Evolutionary conservation across 2,113 vertebrate genomes (phyloP).

Genomic region (Eulacestoma nigropectus): DNA sequence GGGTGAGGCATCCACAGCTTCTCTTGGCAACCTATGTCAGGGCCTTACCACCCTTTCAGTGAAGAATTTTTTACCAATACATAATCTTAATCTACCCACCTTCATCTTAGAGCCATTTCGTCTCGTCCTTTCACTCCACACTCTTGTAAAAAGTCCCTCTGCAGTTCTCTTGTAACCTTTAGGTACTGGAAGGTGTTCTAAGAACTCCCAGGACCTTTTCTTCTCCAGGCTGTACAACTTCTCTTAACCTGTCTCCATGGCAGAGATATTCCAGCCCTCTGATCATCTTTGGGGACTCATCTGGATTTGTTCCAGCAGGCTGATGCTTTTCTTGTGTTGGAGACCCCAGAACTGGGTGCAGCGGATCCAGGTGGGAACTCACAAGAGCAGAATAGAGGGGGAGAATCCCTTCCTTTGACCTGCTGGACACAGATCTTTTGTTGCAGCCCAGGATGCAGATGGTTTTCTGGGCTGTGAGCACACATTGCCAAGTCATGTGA

Average conservation of each 20-base stretch:
- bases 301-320: background rate
- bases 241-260: background rate
- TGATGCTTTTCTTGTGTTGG: background rate
- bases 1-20: background rate
- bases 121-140: background rate
- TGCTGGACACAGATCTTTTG: background rate
- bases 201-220: background rate
- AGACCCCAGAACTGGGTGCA: background rate
- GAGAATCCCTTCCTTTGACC: background rate
- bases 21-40: background rate
- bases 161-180: background rate
- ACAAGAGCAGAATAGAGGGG: background rate
- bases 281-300: background rate
- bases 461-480: background rate
- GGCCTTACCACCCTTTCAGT: background rate
- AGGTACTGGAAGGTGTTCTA: no score
- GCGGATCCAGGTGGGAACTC: background rate
- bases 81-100: background rate
- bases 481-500: accelerated
- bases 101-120: background rate
- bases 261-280: background rate
- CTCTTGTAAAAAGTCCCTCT: background rate
- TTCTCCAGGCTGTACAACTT: background rate
- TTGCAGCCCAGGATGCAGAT: background rate
- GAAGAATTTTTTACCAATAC: background rate